Conservation (phyloP, 2,113 vertebrate genomes). For the Scomber colias region DNA sequence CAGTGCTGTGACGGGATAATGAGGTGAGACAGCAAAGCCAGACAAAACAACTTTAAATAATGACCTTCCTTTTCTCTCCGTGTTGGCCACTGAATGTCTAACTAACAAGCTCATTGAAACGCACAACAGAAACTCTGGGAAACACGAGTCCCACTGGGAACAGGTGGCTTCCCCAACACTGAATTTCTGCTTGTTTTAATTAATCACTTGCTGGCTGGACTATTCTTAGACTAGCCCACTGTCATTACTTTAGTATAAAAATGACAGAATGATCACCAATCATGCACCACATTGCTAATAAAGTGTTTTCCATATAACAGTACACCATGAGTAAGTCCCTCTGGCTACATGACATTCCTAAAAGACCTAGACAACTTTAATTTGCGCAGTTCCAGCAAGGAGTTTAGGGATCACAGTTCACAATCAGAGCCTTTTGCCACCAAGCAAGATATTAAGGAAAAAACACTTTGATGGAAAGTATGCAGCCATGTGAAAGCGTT, state of each 20-base stretch:
- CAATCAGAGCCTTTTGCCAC: slow-evolving; percentile 26
- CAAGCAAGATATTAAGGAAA: slow-evolving; percentile 44
- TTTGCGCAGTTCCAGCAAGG: slow-evolving; percentile 7
- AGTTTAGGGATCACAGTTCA: slow-evolving; percentile 12
- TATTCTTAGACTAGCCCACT: slow-evolving; percentile 5
- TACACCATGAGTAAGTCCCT: not conserved
- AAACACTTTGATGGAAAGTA: slow-evolving; percentile 54
- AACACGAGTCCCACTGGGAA: slow-evolving; percentile 17
- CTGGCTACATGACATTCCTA: slow-evolving; percentile 24
- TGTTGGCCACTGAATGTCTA: slow-evolving; percentile 25
- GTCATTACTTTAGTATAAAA: not conserved
- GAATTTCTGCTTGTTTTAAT: slow-evolving; percentile 47
- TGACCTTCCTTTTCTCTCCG: slow-evolving; percentile 26
- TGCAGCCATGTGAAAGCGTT: slow-evolving; percentile 79
- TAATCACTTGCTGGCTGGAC: slow-evolving; percentile 20
- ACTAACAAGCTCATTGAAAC: slow-evolving; percentile 43
- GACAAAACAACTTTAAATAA: slow-evolving; percentile 37
- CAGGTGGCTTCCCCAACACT: slow-evolving; percentile 33
- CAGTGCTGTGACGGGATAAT: slow-evolving; percentile 3
- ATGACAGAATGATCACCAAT: not conserved
- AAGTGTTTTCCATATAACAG: not conserved
- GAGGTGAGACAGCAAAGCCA: slow-evolving; percentile 13
- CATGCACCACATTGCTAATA: not conserved
- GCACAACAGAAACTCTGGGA: slow-evolving; percentile 14
- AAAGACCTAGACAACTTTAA: slow-evolving; percentile 13